Conservation (phyloP, 2,888 invertebrate genomes). For the Zhuqinia jingwanae region DNA sequence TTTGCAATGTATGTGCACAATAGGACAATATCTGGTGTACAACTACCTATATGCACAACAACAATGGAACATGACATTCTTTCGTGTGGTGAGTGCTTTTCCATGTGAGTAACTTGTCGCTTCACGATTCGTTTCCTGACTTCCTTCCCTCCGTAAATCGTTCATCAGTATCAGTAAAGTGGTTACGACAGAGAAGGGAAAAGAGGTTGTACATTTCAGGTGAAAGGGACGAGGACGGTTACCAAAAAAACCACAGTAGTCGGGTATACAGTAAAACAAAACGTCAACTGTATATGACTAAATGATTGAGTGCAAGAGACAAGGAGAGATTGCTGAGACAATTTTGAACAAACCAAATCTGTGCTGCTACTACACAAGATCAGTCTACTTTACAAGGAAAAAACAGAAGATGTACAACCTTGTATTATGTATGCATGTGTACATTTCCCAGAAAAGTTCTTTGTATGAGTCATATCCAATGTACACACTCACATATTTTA, state of each 20-base stretch:
- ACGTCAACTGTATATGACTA: constrained; percentile 1
- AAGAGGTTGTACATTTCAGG: neutral
- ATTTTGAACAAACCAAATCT: neutral
- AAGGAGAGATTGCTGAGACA: neutral
- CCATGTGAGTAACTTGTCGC: constrained; percentile 55
- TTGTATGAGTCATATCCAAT: too few species aligned
- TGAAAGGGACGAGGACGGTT: constrained; percentile 7
- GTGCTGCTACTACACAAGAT: neutral
- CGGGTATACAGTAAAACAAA: constrained; percentile 29
- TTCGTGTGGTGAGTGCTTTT: constrained; percentile 27
- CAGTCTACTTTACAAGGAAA: neutral
- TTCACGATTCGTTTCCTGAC: constrained; percentile 62
- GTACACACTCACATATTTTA: neutral
- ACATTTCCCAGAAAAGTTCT: neutral
- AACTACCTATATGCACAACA: neutral
- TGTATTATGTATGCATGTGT: too few species aligned
- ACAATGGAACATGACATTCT: constrained; percentile 15
- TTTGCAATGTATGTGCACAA: too few species aligned
- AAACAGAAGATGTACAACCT: neutral
- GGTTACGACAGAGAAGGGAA: neutral
- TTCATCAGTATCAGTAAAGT: constrained; percentile 3
- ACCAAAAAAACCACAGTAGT: constrained; percentile 46
- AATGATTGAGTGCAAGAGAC: neutral
- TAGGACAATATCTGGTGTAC: too few species aligned
- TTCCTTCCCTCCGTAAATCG: constrained; percentile 34